Evolutionary conservation across 2,113 vertebrate species (phyloP).

Genomic region (Arenaria interpres): DNA sequence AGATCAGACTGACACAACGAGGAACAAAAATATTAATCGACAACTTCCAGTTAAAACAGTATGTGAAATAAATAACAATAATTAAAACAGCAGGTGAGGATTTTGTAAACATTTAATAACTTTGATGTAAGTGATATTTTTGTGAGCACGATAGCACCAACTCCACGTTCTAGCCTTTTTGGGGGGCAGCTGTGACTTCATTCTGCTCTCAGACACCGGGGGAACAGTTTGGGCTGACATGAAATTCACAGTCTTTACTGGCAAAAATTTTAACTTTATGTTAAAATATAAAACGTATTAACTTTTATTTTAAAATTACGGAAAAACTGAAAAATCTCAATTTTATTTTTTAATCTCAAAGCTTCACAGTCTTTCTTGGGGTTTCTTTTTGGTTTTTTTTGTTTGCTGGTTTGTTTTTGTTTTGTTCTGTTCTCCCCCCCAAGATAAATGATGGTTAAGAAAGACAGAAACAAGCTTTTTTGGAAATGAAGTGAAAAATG

Average conservation of each 20-base stretch:
- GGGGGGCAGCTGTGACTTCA: neutral
- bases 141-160: neutral
- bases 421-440: accelerated
- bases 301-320: neutral
- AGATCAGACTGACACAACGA: neutral
- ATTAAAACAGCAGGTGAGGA: neutral
- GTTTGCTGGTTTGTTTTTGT: no score
- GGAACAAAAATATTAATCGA: neutral
- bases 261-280: neutral
- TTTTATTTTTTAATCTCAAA: neutral
- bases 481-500: neutral
- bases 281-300: no score
- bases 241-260: neutral
- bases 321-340: neutral
- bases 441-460: neutral
- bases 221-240: neutral
- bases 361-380: neutral
- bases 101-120: neutral
- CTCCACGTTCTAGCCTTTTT: neutral
- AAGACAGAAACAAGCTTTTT: neutral
- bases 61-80: neutral
- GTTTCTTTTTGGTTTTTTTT: no score
- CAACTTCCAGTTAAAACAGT: neutral
- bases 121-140: neutral
- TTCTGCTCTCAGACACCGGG: neutral